Evolutionary conservation across 1,140 invertebrate genomes (phyloP), one percentile per base, ranked within the genome.

Genomic region (Chrysomallon squamiferum): DNA sequence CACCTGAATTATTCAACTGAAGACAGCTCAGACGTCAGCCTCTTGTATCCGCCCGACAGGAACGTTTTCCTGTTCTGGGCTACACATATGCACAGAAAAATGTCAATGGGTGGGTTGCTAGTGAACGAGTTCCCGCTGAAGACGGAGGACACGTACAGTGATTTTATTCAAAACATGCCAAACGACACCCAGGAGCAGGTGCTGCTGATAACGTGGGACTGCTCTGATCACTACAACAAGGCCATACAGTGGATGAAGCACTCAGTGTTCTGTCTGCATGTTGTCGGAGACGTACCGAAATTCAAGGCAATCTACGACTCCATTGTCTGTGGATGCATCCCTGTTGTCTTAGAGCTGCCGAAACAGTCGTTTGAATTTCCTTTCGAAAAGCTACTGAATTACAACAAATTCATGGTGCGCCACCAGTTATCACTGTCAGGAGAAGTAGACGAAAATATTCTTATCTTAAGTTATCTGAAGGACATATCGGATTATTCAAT

Each of bases 231-330:
- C 43, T 27, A 59, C 20, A 64, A 63, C 11, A 69, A 45, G 3
- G 73, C 75, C 1, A 66, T 78, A 30, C 56, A 64, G 4, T 80
- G 78, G 78, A 78, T 80, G 78, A 22, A 58, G 41, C 65, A 69
- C 30, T 69, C 75, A 0, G 65, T 75, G 47, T 80, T 77, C 54
- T 80, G 78, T 62, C 50, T 78, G 41, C 74, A 80, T 30, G 76
- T 76, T 9, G 71, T 72, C 3, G 78, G 78, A 5, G 76, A 78
- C 56, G 77, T 76, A 3, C 78, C 76, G 18, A 77, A 76, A n/a
- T 56, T 76, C 20, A 80, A 80, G 61, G 77, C 76, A n/a, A 67
- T 77, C 41, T 80, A 75, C 22, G 78, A 80, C 49, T 61, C 73
- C 18, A 68, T 80, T 29, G 47, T 77, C 4, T 72, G 66, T 62